Evolutionary conservation across 2,888 invertebrate species (phyloP).

Genomic region (Bedellia somnulentella): DNA sequence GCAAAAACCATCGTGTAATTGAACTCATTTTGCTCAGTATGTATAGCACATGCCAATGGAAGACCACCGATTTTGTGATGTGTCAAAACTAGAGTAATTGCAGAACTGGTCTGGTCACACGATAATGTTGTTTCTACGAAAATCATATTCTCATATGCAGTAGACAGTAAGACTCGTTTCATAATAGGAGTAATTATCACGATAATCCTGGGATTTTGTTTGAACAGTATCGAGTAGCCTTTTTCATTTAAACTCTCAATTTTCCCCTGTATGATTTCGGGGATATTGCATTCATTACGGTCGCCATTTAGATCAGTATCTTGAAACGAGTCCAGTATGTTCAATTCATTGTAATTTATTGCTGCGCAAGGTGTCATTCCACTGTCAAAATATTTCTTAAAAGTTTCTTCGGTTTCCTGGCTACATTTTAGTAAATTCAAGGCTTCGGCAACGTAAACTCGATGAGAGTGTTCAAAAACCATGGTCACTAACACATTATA

Average conservation of each 20-base stretch:
- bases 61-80: constrained; percentile 7
- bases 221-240: constrained; percentile 1
- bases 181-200: constrained; percentile 8
- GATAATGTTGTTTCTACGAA: constrained; percentile 7
- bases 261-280: constrained; percentile 2
- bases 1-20: constrained; percentile 7
- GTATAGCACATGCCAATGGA: constrained; percentile 7
- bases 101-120: constrained; percentile 6
- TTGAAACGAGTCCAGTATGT: background rate
- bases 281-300: constrained; percentile 5
- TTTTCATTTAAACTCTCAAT: background rate
- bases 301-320: constrained; percentile 2
- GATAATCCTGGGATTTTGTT: constrained; percentile 4
- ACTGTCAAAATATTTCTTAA: constrained; percentile 2
- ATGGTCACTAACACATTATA: constrained; percentile 1
- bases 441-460: constrained; percentile 2
- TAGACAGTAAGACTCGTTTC: constrained; percentile 8
- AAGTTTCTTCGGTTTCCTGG: constrained; percentile 1
- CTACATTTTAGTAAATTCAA: background rate
- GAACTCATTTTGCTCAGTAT: constrained; percentile 4
- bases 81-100: constrained; percentile 5
- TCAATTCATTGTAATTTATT: constrained; percentile 3
- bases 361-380: constrained; percentile 3
- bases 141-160: constrained; percentile 7
- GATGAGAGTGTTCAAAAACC: constrained; percentile 2